Conservation (phyloP, 1,140 invertebrate species). For the Hylyphantes graminicola region DNA sequence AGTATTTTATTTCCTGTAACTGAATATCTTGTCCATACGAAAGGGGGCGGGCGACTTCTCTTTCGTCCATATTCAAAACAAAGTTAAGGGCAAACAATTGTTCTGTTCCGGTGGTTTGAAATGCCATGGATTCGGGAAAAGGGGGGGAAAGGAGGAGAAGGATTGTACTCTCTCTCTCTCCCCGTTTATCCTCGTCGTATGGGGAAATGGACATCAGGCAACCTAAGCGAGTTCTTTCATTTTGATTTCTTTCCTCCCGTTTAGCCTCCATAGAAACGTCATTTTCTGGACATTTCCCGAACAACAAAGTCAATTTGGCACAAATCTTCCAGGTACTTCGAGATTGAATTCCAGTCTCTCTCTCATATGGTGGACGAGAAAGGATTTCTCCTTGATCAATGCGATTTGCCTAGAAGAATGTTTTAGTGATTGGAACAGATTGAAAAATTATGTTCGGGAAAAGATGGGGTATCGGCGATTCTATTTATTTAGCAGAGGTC, state of each 20-base stretch:
- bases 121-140: conserved; percentile 15
- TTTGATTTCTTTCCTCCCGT: conserved; percentile 24
- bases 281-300: conserved; percentile 52
- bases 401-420: conserved; percentile 49
- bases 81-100: conserved; percentile 55
- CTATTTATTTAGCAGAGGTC: too few relatives aligned
- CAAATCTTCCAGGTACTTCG: conserved; percentile 38
- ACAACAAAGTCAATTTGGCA: conserved; percentile 57
- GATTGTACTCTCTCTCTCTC: conserved; percentile 38
- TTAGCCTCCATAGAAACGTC: conserved; percentile 36
- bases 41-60: neutral
- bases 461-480: too few relatives aligned
- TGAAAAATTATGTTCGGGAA: conserved; percentile 15
- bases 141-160: conserved; percentile 7
- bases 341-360: neutral
- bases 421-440: conserved; percentile 3
- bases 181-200: conserved; percentile 37
- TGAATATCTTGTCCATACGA: conserved; percentile 1
- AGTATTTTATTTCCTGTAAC: conserved; percentile 34
- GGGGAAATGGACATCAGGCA: conserved; percentile 30
- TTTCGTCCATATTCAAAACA: conserved; percentile 46
- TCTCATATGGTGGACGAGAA: neutral
- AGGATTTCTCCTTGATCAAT: conserved; percentile 14
- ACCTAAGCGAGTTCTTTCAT: conserved; percentile 34
- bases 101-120: conserved; percentile 39